phyloP scores from a whole-genome alignment of 2,888 invertebrate species.

The Habroteleia sp. region DNA sequence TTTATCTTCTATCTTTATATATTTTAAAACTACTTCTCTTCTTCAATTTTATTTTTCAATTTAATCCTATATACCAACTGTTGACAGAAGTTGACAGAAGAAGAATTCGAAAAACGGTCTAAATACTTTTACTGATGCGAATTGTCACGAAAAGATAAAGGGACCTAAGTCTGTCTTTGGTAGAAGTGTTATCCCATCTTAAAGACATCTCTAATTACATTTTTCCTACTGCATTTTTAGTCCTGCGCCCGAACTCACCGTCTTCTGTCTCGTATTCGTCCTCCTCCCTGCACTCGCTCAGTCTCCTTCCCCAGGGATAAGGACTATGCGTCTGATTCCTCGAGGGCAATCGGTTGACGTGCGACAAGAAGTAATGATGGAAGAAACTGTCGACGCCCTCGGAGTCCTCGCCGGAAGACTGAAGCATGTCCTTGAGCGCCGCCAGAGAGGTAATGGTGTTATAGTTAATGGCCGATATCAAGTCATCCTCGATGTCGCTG shows the following conservation, averaged over 20 bases:
- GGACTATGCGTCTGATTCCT: slow-evolving; percentile 82
- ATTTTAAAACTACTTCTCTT: too few species aligned
- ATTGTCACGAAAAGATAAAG: too few species aligned
- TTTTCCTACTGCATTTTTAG: too few species aligned
- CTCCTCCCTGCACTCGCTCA: slow-evolving; percentile 92
- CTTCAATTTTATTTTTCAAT: too few species aligned
- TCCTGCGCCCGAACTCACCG: slow-evolving; percentile 69
- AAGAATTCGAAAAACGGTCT: too few species aligned
- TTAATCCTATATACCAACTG: too few species aligned
- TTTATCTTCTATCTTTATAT: too few species aligned
- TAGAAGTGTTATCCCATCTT: too few species aligned
- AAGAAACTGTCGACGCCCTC: slow-evolving; percentile 84
- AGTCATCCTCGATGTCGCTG: slow-evolving; percentile 85
- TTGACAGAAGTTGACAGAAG: too few species aligned
- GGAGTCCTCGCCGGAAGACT: slow-evolving; percentile 83
- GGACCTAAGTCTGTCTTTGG: too few species aligned
- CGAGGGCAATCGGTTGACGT: slow-evolving; percentile 87
- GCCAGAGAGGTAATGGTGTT: slow-evolving; percentile 87
- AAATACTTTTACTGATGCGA: too few species aligned
- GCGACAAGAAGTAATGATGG: slow-evolving; percentile 88
- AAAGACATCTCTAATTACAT: too few species aligned
- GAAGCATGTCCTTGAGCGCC: slow-evolving; percentile 86
- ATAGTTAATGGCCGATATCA: slow-evolving; percentile 86
- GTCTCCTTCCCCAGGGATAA: slow-evolving; percentile 82
- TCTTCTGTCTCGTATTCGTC: slow-evolving; percentile 87